Evolutionary conservation across 1,140 invertebrate genomes (phyloP).

Genomic region (Sarcophaga peregrina): DNA sequence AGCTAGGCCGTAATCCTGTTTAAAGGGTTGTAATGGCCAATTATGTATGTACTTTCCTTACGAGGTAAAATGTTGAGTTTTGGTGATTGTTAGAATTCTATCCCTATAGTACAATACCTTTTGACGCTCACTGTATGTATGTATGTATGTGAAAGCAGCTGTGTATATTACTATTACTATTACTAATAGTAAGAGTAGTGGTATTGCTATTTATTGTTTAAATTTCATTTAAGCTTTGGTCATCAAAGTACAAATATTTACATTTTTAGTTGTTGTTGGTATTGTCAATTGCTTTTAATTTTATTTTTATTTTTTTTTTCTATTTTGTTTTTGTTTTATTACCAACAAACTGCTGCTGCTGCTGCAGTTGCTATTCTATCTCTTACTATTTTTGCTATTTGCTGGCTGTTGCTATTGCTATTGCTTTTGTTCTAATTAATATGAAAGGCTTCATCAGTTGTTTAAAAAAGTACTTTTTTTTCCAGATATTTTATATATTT

Average conservation of each 20-base stretch:
- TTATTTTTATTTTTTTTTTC: no score
- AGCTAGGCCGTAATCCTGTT: no score
- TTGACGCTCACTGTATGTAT: no score
- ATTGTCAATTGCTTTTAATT: background rate
- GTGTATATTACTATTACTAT: background rate
- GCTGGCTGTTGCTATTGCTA: background rate
- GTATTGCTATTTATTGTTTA: background rate
- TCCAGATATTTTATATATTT: background rate
- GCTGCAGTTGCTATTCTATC: background rate
- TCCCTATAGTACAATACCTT: no score
- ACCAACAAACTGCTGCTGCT: background rate
- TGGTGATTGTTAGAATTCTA: no score
- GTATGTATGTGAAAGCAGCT: background rate
- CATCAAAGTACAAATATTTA: conserved; percentile 15
- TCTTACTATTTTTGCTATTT: background rate
- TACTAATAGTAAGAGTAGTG: background rate
- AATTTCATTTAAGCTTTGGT: conserved; percentile 15
- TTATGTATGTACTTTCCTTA: no score
- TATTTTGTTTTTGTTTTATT: no score
- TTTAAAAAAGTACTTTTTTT: background rate
- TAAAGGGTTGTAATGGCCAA: no score
- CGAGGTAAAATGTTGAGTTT: no score
- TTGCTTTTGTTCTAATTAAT: conserved; percentile 9
- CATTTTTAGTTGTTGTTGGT: background rate
- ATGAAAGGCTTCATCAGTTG: conserved; percentile 14